These are phyloP conservation scores for Bombyx mandarina DNA, from an alignment of 1,140 invertebrate genomes.

Conservation along the genomic window DNA sequence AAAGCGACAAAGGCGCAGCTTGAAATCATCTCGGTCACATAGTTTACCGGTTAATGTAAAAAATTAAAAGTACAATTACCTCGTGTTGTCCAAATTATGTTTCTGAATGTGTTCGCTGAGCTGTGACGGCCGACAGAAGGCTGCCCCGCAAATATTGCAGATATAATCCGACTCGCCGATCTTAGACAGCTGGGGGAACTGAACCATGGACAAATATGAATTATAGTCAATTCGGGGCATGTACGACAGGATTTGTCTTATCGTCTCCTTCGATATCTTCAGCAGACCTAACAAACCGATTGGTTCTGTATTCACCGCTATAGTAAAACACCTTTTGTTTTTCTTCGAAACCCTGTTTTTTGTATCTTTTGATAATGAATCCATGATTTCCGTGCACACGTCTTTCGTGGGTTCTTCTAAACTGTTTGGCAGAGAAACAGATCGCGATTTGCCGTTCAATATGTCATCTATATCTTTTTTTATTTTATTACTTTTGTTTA, in stretches of 20 bases:
- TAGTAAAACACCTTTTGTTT: slow-evolving; percentile 15
- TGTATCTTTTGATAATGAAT: slow-evolving; percentile 27
- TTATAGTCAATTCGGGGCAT: slow-evolving; percentile 34
- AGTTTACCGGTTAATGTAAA: too few species aligned
- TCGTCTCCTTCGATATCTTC: slow-evolving; percentile 35
- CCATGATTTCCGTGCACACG: slow-evolving; percentile 33
- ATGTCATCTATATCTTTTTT: slow-evolving; percentile 22
- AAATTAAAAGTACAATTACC: slow-evolving; percentile 21
- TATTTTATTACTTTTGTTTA: slow-evolving; percentile 23
- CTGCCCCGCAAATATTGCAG: slow-evolving; percentile 46
- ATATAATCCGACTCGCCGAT: slow-evolving; percentile 21
- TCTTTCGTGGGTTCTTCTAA: slow-evolving; percentile 40
- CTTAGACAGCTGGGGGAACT: slow-evolving; percentile 14
- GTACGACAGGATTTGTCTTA: slow-evolving; percentile 35
- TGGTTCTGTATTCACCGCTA: slow-evolving; percentile 52
- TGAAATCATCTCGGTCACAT: too few species aligned
- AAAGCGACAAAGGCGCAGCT: too few species aligned
- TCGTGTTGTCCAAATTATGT: slow-evolving; percentile 35
- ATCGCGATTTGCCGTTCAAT: slow-evolving; percentile 10
- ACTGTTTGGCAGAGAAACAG: slow-evolving; percentile 23
- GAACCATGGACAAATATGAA: slow-evolving; percentile 30
- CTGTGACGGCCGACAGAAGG: slow-evolving; percentile 35
- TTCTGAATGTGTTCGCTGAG: slow-evolving; percentile 42
- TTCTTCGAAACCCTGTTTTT: slow-evolving; percentile 18
- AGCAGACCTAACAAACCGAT: slow-evolving; percentile 36